Evolutionary conservation across 2,113 vertebrate species (phyloP).

Genomic region (Vimba vimba): DNA sequence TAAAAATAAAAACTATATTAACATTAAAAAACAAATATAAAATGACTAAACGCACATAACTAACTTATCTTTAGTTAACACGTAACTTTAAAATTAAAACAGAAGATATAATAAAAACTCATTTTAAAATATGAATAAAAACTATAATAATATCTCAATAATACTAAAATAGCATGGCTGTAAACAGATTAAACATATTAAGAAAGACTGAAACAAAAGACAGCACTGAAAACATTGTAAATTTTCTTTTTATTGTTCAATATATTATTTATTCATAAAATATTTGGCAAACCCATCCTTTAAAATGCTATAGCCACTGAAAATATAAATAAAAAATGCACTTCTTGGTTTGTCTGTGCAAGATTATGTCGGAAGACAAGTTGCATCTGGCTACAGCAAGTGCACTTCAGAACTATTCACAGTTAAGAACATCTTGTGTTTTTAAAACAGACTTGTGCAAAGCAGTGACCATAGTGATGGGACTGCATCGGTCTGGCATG

Average conservation of each 20-base stretch:
- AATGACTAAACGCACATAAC: not conserved
- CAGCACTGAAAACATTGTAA: slow-evolving; percentile 32
- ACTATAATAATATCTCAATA: not conserved
- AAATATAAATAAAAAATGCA: slow-evolving; percentile 69
- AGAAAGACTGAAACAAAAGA: slow-evolving; percentile 11
- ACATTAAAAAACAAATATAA: not conserved
- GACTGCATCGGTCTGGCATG: slow-evolving; percentile 54
- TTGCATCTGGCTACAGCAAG: slow-evolving; percentile 72
- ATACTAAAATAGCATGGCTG: not conserved
- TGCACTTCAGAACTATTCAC: slow-evolving; percentile 75
- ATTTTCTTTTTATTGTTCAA: slow-evolving; percentile 48
- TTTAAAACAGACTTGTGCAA: slow-evolving; percentile 57
- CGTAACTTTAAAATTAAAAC: too few relatives aligned
- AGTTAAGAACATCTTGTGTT: slow-evolving; percentile 60
- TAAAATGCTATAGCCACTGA: slow-evolving; percentile 57
- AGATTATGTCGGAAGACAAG: slow-evolving; percentile 64
- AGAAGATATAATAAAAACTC: not conserved
- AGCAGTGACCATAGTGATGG: slow-evolving; percentile 56
- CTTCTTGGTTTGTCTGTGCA: slow-evolving; percentile 40
- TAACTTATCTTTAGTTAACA: too few relatives aligned
- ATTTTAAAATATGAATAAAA: not conserved
- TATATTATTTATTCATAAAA: slow-evolving; percentile 61
- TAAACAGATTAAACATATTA: not conserved
- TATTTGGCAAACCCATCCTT: slow-evolving; percentile 56
- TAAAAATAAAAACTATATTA: not conserved